Conservation (phyloP, 2,113 vertebrate genomes). For the Paraplagusia blochii region DNA sequence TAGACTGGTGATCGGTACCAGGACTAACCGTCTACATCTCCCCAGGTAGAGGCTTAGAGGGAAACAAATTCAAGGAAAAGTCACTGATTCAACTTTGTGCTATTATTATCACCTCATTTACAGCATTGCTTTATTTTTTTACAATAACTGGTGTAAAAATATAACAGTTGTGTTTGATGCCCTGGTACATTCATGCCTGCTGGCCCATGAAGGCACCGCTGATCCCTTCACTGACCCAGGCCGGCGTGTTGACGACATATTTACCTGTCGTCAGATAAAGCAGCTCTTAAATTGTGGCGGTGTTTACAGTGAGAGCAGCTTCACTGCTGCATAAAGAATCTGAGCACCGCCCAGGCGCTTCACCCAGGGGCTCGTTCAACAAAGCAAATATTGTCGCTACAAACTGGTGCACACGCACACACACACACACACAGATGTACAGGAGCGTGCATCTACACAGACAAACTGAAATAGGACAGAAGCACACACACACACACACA, state of each 20-base stretch:
- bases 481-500: slow-evolving; percentile 27
- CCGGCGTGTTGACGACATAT: not conserved
- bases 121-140: too few relatives aligned
- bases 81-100: too few relatives aligned
- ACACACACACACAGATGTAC: slow-evolving; percentile 11
- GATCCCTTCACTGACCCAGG: too few relatives aligned
- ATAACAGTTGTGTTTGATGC: too few relatives aligned
- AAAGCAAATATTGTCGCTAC: slow-evolving; percentile 64
- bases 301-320: slow-evolving; percentile 39
- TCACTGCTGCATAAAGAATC: slow-evolving; percentile 38
- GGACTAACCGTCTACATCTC: too few relatives aligned
- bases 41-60: too few relatives aligned
- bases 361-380: slow-evolving; percentile 67
- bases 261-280: slow-evolving; percentile 24
- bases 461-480: slow-evolving; percentile 41
- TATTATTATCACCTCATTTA: too few relatives aligned
- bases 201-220: too few relatives aligned
- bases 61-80: too few relatives aligned
- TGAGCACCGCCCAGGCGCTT: slow-evolving; percentile 39
- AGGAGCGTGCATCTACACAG: slow-evolving; percentile 25
- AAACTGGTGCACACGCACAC: slow-evolving; percentile 16
- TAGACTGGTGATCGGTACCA: too few relatives aligned
- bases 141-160: too few relatives aligned
- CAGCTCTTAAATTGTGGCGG: slow-evolving; percentile 26
- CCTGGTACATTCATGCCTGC: too few relatives aligned